Conservation (phyloP, 2,888 invertebrate species). For the Frankliniella fusca region DNA sequence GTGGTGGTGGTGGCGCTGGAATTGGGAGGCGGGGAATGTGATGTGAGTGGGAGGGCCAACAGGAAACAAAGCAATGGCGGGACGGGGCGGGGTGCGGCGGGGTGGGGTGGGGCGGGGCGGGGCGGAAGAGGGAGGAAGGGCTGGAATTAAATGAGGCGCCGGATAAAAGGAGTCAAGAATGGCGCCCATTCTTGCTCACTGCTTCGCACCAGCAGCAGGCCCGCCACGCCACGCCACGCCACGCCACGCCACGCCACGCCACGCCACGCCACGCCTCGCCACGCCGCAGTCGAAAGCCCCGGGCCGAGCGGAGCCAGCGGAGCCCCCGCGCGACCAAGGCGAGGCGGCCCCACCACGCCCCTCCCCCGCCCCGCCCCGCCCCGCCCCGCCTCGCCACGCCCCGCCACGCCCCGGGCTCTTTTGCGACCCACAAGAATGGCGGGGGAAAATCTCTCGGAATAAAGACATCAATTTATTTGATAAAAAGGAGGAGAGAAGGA, state of each 20-base stretch:
- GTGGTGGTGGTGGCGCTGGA: background rate
- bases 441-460: background rate
- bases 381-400: background rate
- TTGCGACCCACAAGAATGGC: background rate
- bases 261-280: too few species aligned
- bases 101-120: background rate
- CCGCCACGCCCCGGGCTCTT: conserved; percentile 11
- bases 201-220: background rate
- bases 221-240: background rate
- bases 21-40: background rate
- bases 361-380: background rate
- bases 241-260: too few species aligned
- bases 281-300: too few species aligned
- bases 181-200: conserved; percentile 11
- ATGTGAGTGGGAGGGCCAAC: conserved; percentile 21
- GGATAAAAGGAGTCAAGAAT: conserved; percentile 17
- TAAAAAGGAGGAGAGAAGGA: background rate
- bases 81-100: background rate
- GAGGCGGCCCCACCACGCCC: background rate
- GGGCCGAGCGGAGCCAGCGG: too few species aligned
- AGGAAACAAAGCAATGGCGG: background rate
- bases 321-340: too few species aligned
- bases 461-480: conserved; percentile 16
- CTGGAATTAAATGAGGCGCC: conserved; percentile 19
- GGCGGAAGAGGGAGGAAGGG: background rate